Evolutionary conservation across 2,888 invertebrate species (phyloP).

Genomic region (Hecatera dysodea): DNA sequence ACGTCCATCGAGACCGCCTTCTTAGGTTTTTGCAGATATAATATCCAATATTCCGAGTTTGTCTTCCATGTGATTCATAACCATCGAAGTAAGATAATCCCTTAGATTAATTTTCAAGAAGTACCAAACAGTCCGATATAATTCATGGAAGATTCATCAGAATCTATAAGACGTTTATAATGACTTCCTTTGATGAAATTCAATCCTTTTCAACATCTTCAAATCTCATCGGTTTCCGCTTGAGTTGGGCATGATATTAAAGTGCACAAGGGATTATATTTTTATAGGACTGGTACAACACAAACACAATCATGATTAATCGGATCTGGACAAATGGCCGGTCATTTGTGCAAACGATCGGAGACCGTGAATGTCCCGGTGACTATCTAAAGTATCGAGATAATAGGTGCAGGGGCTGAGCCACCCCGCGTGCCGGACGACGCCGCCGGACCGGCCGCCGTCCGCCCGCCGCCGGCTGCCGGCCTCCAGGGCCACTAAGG

Average conservation of each 20-base stretch:
- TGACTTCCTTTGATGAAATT: constrained; percentile 82
- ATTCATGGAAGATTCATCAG: constrained; percentile 84
- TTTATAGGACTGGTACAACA: constrained; percentile 81
- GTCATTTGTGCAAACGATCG: constrained; percentile 88
- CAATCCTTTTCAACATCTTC: constrained; percentile 85
- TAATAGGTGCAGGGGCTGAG: constrained; percentile 86
- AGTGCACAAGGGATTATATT: constrained; percentile 84
- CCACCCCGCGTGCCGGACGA: constrained; percentile 61
- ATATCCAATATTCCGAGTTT: constrained; percentile 43
- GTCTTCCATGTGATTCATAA: constrained; percentile 53
- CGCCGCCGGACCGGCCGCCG: constrained; percentile 65
- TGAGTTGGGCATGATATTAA: constrained; percentile 74
- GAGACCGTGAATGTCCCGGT: constrained; percentile 85
- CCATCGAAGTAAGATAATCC: constrained; percentile 84
- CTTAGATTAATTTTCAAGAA: constrained; percentile 80
- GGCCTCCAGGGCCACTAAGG: constrained; percentile 78
- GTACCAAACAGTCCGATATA: constrained; percentile 79
- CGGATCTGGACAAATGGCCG: constrained; percentile 89
- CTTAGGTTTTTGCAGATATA: constrained; percentile 28
- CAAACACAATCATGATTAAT: constrained; percentile 90
- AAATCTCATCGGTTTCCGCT: constrained; percentile 71
- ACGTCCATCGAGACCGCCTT: neutral
- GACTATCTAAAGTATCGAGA: constrained; percentile 91
- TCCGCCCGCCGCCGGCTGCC: constrained; percentile 64
- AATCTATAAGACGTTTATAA: constrained; percentile 76